Evolutionary conservation across 2,888 invertebrate genomes (phyloP), one percentile per base, ranked within the genome.

Genomic region (Phymatocera aterrima): DNA sequence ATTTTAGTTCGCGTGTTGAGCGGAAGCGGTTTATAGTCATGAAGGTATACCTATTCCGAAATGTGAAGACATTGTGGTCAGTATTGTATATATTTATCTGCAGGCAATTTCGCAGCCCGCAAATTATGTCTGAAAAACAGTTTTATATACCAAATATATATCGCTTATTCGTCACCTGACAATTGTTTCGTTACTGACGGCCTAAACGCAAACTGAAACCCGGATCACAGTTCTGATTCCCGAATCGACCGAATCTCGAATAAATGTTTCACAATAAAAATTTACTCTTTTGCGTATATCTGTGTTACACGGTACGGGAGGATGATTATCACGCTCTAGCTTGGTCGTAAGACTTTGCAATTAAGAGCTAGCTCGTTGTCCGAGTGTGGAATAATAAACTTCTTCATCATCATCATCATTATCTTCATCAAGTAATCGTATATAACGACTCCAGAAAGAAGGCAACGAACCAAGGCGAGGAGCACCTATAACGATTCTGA

Each of bases 301-400:
- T n/a, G n/a, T n/a, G n/a, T n/a, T n/a, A n/a, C n/a, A n/a, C n/a
- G n/a, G n/a, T n/a, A n/a, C n/a, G n/a, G 18, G 18, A 51, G 28
- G 51, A 72, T 72, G 15, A 72, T 72, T 51, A 43, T 72, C 24
- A 18, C 6, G 28, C 15, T 46, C 15, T n/a, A 43, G 28, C 15
- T 46, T 24, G 24, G 68, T 43, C 68, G 15, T 46, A 46, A 15
- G 34, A 28, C 51, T 10, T n/a, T n/a, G 15, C 51, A 72, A 72
- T 72, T 72, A 72, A 72, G 48, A 51, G 48, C 72, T 72, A 51
- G 48, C 72, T 72, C 18, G 72, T 72, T 72, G 72, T 72, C 31
- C 72, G 21, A 72, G 28, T 51, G 34, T 21, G 51, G 72, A n/a
- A 43, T 51, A 72, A 72, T 72, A 72, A 72, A 51, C 72, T 51